Evolutionary conservation across 2,113 vertebrate genomes (phyloP).

Genomic region (Cyanistes caeruleus): DNA sequence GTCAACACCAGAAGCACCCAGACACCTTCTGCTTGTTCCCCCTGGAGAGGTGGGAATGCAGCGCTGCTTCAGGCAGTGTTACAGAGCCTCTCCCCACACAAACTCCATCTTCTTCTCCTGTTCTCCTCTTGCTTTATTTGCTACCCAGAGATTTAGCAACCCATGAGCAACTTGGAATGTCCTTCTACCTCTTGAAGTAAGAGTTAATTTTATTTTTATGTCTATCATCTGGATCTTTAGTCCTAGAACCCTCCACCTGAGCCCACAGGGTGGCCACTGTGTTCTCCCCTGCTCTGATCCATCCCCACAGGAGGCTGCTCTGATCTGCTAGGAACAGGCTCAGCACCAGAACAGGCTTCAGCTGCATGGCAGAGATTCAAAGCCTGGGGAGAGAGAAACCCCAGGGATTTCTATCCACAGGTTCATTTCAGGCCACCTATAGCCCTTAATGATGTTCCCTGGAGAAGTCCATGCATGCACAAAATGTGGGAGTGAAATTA

Average conservation of each 20-base stretch:
- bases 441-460: background rate
- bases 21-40: fast-evolving
- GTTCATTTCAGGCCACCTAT: background rate
- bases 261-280: too few species aligned
- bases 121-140: background rate
- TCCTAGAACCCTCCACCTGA: background rate
- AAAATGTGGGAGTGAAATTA: background rate
- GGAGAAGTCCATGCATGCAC: background rate
- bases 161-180: fast-evolving
- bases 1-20: background rate
- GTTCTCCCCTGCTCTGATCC: background rate
- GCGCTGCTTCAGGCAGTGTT: fast-evolving
- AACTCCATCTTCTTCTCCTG: background rate
- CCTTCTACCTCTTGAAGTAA: background rate
- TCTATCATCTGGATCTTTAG: background rate
- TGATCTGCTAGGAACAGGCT: background rate
- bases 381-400: background rate
- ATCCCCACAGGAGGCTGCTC: background rate
- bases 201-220: background rate
- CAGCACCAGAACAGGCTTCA: background rate
- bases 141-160: background rate
- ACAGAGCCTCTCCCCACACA: background rate
- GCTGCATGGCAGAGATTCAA: background rate
- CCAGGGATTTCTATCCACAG: background rate
- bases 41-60: background rate